Conservation (phyloP, 2,797 vertebrate genomes). For the Halcyon badia region DNA sequence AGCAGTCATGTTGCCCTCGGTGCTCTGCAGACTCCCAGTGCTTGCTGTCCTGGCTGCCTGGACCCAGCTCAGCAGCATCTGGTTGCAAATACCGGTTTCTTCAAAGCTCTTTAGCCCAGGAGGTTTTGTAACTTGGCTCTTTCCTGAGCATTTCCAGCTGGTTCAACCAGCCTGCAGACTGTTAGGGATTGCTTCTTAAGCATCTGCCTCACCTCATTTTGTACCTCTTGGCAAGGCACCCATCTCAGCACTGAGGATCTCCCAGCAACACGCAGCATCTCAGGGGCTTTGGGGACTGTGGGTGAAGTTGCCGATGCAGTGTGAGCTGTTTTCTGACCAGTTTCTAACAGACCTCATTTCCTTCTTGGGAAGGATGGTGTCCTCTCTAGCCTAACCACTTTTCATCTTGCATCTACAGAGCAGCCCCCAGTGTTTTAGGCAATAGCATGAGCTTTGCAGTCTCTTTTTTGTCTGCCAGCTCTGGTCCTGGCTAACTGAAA, state of each 20-base stretch:
- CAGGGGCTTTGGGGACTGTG: neutral
- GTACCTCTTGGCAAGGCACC: neutral
- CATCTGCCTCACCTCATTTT: neutral
- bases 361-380: neutral
- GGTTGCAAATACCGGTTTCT: neutral
- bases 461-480: neutral
- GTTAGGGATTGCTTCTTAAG: neutral
- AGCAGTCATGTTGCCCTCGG: neutral
- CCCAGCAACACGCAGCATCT: neutral
- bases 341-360: neutral
- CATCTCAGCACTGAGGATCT: neutral
- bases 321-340: neutral
- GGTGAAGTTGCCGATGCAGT: neutral
- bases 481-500: neutral
- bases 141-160: neutral
- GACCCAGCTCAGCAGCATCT: neutral
- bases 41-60: neutral
- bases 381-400: neutral
- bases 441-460: neutral
- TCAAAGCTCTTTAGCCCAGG: neutral
- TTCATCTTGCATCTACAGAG: neutral
- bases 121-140: neutral
- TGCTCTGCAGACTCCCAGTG: neutral
- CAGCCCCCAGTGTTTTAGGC: neutral
- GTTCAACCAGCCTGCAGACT: neutral